Conservation (phyloP, 64 coral and sea anemone genomes). For the Actinia tenebrosa region DNA sequence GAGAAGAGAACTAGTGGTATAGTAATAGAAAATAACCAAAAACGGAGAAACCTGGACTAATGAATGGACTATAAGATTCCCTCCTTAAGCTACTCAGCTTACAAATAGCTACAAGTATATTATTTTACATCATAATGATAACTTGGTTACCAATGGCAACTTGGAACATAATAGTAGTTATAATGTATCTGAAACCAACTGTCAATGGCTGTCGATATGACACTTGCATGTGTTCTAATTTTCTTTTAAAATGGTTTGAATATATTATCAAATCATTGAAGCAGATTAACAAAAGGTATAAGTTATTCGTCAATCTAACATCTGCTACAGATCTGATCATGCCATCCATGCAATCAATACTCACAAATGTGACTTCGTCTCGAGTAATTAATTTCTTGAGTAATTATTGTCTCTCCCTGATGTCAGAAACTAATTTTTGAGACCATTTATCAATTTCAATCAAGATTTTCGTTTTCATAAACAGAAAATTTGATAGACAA, state of each 20-base stretch:
- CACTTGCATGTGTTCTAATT: no score
- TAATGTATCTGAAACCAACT: no score
- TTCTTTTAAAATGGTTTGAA: no score
- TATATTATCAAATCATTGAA: neutral
- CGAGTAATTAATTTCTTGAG: neutral
- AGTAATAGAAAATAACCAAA: no score
- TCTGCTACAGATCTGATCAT: neutral
- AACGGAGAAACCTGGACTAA: no score
- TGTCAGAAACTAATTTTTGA: no score
- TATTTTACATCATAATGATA: neutral
- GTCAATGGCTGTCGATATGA: no score
- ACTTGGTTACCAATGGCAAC: neutral
- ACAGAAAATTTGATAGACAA: neutral
- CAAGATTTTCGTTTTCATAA: neutral
- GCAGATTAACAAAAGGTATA: neutral
- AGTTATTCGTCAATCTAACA: neutral
- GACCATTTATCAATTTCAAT: neutral
- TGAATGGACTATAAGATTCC: no score
- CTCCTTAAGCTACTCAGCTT: no score
- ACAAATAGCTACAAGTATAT: no score
- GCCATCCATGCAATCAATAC: neutral
- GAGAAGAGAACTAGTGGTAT: no score
- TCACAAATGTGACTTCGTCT: neutral
- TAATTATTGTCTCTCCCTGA: neutral
- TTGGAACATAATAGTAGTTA: neutral